A percentile compares a stretch with the other conserved stretches of the same genome.
Evolutionary conservation across 2,888 invertebrate species (phyloP).

Genomic region (Heliconius erato): DNA sequence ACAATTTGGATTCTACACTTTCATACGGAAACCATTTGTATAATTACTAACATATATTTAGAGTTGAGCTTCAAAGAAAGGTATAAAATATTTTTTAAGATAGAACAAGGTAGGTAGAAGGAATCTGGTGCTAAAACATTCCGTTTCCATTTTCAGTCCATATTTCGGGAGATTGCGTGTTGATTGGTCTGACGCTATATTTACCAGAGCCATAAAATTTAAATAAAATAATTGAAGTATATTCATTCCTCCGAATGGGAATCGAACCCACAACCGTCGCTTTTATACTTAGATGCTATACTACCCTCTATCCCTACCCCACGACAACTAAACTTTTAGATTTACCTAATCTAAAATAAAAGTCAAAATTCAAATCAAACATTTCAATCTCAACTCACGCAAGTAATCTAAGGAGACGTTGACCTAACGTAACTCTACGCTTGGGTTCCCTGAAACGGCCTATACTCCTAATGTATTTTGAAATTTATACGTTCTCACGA

Average conservation of each 20-base stretch:
- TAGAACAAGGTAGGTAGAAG: too few relatives aligned
- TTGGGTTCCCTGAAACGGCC: constrained; percentile 13
- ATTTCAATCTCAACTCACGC: neutral
- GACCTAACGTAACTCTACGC: constrained; percentile 32
- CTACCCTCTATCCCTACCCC: too few relatives aligned
- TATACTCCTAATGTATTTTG: constrained; percentile 34
- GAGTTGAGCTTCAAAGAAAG: neutral
- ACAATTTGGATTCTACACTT: neutral
- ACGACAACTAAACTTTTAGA: neutral
- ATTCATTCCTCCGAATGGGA: too few relatives aligned
- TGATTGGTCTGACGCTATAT: too few relatives aligned
- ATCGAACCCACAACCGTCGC: neutral
- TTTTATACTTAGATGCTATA: neutral
- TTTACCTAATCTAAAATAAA: neutral
- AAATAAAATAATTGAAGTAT: too few relatives aligned
- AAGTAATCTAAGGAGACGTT: constrained; percentile 14
- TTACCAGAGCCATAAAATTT: too few relatives aligned
- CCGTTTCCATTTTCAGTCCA: too few relatives aligned
- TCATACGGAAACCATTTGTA: neutral
- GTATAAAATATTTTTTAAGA: neutral
- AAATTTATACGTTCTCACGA: constrained; percentile 48
- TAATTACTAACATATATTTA: neutral
- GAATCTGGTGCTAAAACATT: too few relatives aligned
- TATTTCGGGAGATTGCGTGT: too few relatives aligned
- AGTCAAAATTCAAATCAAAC: neutral